Base-by-base conservation (phyloP, 2,797 vertebrate species). In the Coregonus ussuriensis region DNA sequence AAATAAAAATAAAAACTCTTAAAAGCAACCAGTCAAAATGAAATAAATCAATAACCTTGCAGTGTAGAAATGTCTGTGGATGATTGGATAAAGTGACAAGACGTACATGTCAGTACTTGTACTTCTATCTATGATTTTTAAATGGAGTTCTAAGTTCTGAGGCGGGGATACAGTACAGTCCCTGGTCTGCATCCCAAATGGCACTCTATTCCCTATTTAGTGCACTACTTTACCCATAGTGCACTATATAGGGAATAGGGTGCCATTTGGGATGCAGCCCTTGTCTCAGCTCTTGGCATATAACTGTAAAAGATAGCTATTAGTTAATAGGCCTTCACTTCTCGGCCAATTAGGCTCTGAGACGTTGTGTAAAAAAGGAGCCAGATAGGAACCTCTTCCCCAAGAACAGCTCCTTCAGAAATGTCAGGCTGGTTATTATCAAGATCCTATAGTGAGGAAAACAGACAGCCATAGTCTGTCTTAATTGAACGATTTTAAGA, bases 381-480 rank as follows among this genome's bases (percentile, higher is more conserved):
- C 82, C 59, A 37, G 51, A 52, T 52, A 67, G 81, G 56, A 18
- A 62, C 83, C 83, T 76, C 84, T 88, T 84, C 77, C 79, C 85
- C 37, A 76, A 84, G 79, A 86, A 85, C 84, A 87, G 82, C 87
- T 91, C 83, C 79, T 76, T 82, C 81, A 91, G 83, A 94, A 95
- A 95, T 94, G 94, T 89, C 94, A 95, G 82, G 75, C 75, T 77
- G 90, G 88, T 90, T 92, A 95, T 94, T 94, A 94, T 85, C 82
- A 85, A 76, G 84, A 86, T 85, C 62, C 71, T 81, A 86, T 83
- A 84, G 83, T 89, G 87, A 91, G 83, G 85, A 83, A 91, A 92
- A 88, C 88, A 88, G 90, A 89, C 88, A 79, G 86, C 78, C 85
- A 85, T 77, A 80, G 81, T 82, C 77, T 15, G 59, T 75, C 75